Evolutionary conservation across 2,113 vertebrate species (phyloP), one percentile per base, ranked within the genome.

Genomic region (Hipposideros armiger): DNA sequence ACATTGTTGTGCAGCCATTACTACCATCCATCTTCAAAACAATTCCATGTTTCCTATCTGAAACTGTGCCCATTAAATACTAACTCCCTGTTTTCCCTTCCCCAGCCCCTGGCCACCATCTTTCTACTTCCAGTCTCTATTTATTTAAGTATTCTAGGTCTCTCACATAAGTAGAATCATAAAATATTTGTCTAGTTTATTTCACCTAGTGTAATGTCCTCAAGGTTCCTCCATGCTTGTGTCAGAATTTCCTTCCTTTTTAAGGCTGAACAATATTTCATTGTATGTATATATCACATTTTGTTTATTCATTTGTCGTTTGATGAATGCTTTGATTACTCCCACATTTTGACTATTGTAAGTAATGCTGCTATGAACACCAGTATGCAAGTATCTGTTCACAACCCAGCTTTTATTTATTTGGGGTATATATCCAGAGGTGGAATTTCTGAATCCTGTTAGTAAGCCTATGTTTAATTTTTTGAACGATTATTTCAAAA

Each of bases 161-260:
- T 36, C 36, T 24, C 36, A 56, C 16, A 82, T 74, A 66, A 56
- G 28, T 74, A 70, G 30, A 64, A 56, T 74, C 17, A 56, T 22
- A 54, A n/a, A 47, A 13, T 82, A 36, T 74, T 45, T 82, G 11
- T 72, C 28, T 4, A 66, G 47, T 30, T 74, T 74, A 82, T 74
- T 89, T 94, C 67, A 67, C 50, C 36, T 30, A 73, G 47, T 32
- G 15, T 36, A 66, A 36, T 64, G 17, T 83, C 67, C 30, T 88
- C 66, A 82, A 54, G 36, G 56, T 42, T 45, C 76, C 73, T 45
- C 5, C 16, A 13, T 6, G 6, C 11, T 67, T 74, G 16, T 94
- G 58, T 56, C 58, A 81, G 84, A 69, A 64, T 52, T 67, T 28
- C 20, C 10, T 86, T 94, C n/a, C n/a, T 74, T 89, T 94, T 36